Conservation (phyloP, 2,113 vertebrate genomes). For the Cochlearius cochlearius region DNA sequence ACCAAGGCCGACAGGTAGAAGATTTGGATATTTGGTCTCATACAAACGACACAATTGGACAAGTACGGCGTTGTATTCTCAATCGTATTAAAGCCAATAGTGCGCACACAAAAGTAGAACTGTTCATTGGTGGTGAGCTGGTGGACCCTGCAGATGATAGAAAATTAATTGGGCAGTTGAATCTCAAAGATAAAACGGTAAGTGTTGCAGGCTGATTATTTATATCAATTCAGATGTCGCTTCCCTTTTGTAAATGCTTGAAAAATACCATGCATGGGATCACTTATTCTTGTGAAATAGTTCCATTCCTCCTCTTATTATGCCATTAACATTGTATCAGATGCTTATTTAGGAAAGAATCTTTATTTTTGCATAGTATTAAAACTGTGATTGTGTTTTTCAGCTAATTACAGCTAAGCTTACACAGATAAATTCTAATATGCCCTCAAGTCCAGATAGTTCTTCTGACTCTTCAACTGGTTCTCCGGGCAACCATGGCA, state of each 20-base stretch:
- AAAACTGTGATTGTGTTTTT: constrained; percentile 36
- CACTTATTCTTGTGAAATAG: neutral
- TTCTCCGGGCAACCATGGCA: constrained; percentile 97
- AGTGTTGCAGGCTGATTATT: constrained; percentile 26
- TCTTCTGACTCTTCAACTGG: constrained; percentile 98
- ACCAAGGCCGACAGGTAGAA: constrained; percentile 97
- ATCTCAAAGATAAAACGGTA: constrained; percentile 98
- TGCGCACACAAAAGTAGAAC: constrained; percentile 95
- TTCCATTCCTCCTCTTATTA: neutral
- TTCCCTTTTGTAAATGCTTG: neutral
- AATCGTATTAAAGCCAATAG: constrained; percentile 97
- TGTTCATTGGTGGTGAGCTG: constrained; percentile 95
- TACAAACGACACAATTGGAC: constrained; percentile 98
- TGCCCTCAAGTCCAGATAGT: constrained; percentile 99
- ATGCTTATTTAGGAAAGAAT: neutral
- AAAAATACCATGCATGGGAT: neutral
- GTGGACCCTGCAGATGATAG: constrained; percentile 98
- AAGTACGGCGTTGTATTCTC: constrained; percentile 93
- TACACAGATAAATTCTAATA: constrained; percentile 98
- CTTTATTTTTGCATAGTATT: neutral
- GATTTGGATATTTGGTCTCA: constrained; percentile 99
- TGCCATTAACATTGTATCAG: neutral
- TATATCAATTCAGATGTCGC: neutral
- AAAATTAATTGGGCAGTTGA: constrained; percentile 96
- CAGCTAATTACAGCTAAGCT: constrained; percentile 98